Base-by-base conservation (phyloP, 2,113 vertebrate species). In the Colius striatus region DNA sequence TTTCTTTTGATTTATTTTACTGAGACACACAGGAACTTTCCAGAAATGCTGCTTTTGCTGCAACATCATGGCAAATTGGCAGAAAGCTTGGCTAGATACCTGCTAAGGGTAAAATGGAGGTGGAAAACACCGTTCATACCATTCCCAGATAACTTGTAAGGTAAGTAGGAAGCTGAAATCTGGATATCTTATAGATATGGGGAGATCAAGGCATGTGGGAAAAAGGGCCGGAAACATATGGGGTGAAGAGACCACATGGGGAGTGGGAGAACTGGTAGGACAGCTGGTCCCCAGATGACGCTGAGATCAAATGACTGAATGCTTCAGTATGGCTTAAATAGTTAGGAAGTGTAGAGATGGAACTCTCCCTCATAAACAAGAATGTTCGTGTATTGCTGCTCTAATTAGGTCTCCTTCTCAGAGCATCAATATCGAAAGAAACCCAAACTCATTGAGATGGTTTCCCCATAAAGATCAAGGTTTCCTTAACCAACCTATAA, bases 241-340 rank as follows among this genome's bases (percentile, higher is more conserved):
- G 90, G 95, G 79, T 92, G 65, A 95, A 96, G 92, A 93, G 90
- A 90, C 83, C 88, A 84, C 92, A 92, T 96, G 94, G 90, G 83
- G 94, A 95, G 90, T 94, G 94, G 96, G 95, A 93, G 94, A 96
- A 34, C 75, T 86, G 83, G 85, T 48, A 81, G 75, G 86, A 92
- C 96, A 97, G 95, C 86, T 97, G 96, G 86, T 95, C 79, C 88
- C 88, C 96, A 97, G 92, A 97, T 96, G 96, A 96, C 84, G 16
- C 20, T 81, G 73, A 96, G 95, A 97, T 97, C 96, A 97, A 97
- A 97, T 97, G 95, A 80, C 90, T 96, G 90, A 97, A 94, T 96
- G 93, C 68, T 97, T 95, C 95, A 94, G 34, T 63, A 90, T 96
- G 94, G 86, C 73, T 89, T 84, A 89, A 94, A 71, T 62, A 88